Evolutionary conservation across 2,113 vertebrate species (phyloP).

Genomic region (Nerophis ophidion): DNA sequence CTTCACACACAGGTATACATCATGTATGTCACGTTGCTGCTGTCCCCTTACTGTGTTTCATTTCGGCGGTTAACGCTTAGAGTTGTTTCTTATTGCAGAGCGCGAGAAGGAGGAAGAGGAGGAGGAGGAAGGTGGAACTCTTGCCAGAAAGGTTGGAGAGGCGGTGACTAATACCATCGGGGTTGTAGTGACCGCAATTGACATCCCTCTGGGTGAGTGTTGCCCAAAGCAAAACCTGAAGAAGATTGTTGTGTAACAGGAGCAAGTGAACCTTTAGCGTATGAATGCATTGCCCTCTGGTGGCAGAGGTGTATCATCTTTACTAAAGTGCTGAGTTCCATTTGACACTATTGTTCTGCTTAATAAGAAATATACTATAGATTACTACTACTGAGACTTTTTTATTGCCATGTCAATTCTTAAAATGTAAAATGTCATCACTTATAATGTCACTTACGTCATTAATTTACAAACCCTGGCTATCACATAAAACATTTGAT

Average conservation of each 20-base stretch:
- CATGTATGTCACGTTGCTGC: constrained; percentile 4
- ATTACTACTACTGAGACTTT: background rate
- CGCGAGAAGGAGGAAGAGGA: constrained; percentile 68
- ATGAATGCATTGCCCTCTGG: constrained; percentile 36
- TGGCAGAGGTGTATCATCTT: constrained; percentile 33
- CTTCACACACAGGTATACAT: constrained; percentile 50
- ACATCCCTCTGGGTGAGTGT: constrained; percentile 92
- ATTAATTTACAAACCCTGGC: background rate
- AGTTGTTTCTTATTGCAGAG: constrained; percentile 56
- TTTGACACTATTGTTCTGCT: constrained; percentile 13
- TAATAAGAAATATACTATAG: background rate
- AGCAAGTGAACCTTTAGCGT: constrained; percentile 13
- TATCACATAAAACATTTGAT: background rate
- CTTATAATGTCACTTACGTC: constrained; percentile 5
- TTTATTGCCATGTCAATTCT: background rate
- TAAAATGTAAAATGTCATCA: constrained; percentile 1
- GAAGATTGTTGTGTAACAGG: constrained; percentile 23
- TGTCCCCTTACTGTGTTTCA: constrained; percentile 4
- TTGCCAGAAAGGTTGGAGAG: constrained; percentile 96
- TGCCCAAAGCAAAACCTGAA: constrained; percentile 21
- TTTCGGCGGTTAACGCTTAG: background rate
- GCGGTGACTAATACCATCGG: constrained; percentile 95
- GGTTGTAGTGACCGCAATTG: constrained; percentile 93
- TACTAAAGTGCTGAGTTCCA: constrained; percentile 10
- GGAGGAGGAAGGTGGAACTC: constrained; percentile 90